phyloP scores from a whole-genome alignment of 2,888 invertebrate genomes.

The Pseudanteris insignis region DNA sequence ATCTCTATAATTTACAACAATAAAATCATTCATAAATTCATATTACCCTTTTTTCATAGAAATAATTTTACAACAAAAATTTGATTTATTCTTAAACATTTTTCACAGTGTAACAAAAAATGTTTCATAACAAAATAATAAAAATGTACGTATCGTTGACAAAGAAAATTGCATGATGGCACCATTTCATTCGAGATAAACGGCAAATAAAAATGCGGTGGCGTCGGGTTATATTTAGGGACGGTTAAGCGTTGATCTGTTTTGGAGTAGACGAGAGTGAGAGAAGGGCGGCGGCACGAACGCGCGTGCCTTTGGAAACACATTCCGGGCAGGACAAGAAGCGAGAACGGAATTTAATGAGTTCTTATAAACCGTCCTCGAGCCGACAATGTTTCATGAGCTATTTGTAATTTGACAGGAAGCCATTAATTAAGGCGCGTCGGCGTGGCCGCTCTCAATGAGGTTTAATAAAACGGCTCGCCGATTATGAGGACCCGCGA shows the following conservation, averaged over 20 bases:
- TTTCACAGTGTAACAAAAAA: too few species aligned
- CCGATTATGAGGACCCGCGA: too few species aligned
- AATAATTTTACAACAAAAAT: too few species aligned
- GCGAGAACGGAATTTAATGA: constrained; percentile 31
- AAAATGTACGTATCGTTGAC: too few species aligned
- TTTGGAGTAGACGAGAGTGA: constrained; percentile 15
- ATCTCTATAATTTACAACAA: too few species aligned
- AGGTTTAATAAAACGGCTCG: constrained; percentile 6
- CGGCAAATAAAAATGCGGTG: constrained; percentile 29
- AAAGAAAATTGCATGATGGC: constrained; percentile 11
- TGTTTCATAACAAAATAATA: too few species aligned
- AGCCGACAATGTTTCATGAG: constrained; percentile 25
- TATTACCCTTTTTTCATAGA: too few species aligned
- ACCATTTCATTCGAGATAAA: too few species aligned
- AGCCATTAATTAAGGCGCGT: constrained; percentile 9
- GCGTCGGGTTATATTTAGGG: constrained; percentile 31
- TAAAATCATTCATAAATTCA: too few species aligned
- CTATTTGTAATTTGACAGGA: constrained; percentile 33
- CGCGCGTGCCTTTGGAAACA: constrained; percentile 29
- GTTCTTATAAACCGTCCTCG: constrained; percentile 22
- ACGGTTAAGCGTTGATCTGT: constrained; percentile 26
- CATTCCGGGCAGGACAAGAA: constrained; percentile 17
- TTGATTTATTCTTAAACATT: too few species aligned
- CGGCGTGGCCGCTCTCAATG: neutral
- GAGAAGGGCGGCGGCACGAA: constrained; percentile 15